Conservation (phyloP, 2,888 invertebrate species). For the Eretmocerus hayati region DNA sequence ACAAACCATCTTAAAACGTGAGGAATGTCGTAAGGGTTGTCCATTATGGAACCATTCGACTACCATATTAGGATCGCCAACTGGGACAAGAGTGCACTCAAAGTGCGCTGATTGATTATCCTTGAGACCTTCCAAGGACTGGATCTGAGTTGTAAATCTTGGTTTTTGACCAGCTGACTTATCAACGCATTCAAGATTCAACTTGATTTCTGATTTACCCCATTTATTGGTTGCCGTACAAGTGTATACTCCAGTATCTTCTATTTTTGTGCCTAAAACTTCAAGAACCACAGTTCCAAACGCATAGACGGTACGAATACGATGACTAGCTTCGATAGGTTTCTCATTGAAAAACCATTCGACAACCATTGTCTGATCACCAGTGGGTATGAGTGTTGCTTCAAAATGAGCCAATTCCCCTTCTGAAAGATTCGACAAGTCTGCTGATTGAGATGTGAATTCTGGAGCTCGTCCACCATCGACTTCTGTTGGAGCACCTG, state of each 20-base stretch:
- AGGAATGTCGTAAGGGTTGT: conserved; percentile 78
- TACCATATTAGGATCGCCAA: conserved; percentile 87
- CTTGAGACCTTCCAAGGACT: conserved; percentile 74
- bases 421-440: conserved; percentile 78
- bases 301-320: conserved; percentile 88
- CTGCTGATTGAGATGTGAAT: conserved; percentile 80
- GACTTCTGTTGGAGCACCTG: conserved; percentile 57
- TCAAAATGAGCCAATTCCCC: conserved; percentile 97
- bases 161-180: conserved; percentile 81
- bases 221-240: conserved; percentile 85
- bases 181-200: conserved; percentile 74
- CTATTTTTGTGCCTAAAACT: conserved; percentile 86
- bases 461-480: conserved; percentile 62
- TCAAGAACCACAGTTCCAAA: conserved; percentile 97
- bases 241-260: conserved; percentile 85
- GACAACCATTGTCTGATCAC: conserved; percentile 88
- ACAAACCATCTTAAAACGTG: conserved; percentile 85
- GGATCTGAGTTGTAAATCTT: conserved; percentile 79
- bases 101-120: conserved; percentile 93
- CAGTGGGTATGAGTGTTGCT: conserved; percentile 88
- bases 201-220: conserved; percentile 81
- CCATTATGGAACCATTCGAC: conserved; percentile 98
- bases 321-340: conserved; percentile 78
- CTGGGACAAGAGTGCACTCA: conserved; percentile 88
- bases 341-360: conserved; percentile 96